These are phyloP conservation scores for Heterochromis multidens DNA, from an alignment of 2,113 vertebrate genomes.

Conservation along the genomic window DNA sequence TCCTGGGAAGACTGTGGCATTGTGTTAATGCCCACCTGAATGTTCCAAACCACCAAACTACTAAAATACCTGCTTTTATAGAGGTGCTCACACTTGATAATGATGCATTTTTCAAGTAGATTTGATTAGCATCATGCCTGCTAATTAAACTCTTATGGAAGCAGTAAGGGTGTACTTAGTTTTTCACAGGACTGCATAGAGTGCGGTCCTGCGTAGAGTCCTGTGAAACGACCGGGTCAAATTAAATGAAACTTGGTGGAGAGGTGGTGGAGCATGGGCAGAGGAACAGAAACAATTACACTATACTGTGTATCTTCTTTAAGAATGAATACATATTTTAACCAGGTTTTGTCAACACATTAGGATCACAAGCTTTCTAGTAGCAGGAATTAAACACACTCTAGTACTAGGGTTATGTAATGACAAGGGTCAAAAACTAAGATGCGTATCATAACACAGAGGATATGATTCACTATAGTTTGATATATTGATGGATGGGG, in stretches of 20 bases:
- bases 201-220: background rate
- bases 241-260: background rate
- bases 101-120: rapidly evolving
- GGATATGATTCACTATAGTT: too few species aligned
- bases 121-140: background rate
- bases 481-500: too few species aligned
- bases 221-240: background rate
- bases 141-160: background rate
- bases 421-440: too few species aligned
- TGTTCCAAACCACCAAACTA: background rate
- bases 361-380: too few species aligned
- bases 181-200: too few species aligned
- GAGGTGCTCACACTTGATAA: background rate
- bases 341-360: too few species aligned
- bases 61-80: background rate
- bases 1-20: background rate
- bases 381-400: too few species aligned
- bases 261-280: background rate
- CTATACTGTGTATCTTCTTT: background rate
- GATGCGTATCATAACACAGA: too few species aligned
- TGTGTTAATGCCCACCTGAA: too few species aligned
- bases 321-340: background rate
- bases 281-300: background rate
- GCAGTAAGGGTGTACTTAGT: background rate
- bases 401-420: too few species aligned